Percentiles rank a stretch among this genome's conserved stretches.
Conservation (phyloP, 2,113 vertebrate genomes). For the Muntiacus reevesi region DNA sequence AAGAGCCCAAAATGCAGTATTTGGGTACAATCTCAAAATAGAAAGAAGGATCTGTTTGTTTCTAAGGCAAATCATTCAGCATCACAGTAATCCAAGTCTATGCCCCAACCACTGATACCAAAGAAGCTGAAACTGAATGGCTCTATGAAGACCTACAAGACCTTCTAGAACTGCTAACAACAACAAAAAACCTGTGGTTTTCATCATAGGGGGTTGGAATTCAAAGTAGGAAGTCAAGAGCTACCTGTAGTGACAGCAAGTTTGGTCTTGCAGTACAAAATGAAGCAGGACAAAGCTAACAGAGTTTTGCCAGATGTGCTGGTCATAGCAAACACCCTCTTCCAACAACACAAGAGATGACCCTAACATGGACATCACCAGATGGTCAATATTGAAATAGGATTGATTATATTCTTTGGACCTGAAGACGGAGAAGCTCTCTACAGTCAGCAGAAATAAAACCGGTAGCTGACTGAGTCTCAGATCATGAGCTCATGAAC, state of each 20-base stretch:
- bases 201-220: neutral
- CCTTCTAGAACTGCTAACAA: neutral
- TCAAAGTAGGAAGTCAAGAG: neutral
- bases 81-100: neutral
- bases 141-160: neutral
- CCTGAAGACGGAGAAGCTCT: neutral
- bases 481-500: neutral
- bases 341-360: neutral
- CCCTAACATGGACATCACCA: neutral
- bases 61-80: neutral
- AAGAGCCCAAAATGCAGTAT: neutral
- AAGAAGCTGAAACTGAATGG: neutral
- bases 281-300: neutral
- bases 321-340: neutral
- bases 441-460: neutral
- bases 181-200: neutral
- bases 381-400: neutral
- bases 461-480: neutral
- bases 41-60: neutral
- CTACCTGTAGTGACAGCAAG: neutral
- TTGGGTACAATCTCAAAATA: neutral
- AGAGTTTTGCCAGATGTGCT: neutral
- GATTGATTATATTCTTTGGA: neutral
- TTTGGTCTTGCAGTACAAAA: neutral
- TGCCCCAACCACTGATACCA: neutral